Percentiles rank a stretch among this genome's conserved stretches.
These are phyloP conservation scores for Arvicola amphibius DNA, from an alignment of 2,797 vertebrate genomes.

Conservation along the genomic window DNA sequence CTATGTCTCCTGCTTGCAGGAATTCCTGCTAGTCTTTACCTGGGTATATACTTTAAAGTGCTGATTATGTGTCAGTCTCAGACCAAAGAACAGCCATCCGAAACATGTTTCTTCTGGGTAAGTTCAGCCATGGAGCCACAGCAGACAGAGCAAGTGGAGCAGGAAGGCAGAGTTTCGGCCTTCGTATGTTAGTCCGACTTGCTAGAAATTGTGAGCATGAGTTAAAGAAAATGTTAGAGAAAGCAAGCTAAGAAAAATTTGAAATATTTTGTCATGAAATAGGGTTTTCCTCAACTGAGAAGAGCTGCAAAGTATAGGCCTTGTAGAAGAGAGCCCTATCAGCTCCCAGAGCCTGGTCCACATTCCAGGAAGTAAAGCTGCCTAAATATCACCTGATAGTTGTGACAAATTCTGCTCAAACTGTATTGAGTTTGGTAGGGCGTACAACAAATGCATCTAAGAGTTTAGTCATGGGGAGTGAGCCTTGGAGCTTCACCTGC, in stretches of 20 bases:
- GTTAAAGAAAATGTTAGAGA: not conserved
- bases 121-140: not conserved
- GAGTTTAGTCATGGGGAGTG: slow-evolving; percentile 77
- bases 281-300: slow-evolving; percentile 24
- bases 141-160: not conserved
- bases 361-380: slow-evolving; percentile 79
- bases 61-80: not conserved
- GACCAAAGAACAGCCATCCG: not conserved
- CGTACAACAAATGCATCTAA: slow-evolving; percentile 30
- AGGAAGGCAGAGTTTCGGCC: not conserved
- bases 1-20: not conserved
- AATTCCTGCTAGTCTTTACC: not conserved
- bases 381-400: slow-evolving; percentile 80
- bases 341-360: slow-evolving; percentile 77
- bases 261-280: not conserved
- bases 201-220: not conserved
- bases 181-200: not conserved
- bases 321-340: slow-evolving; percentile 43
- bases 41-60: not conserved
- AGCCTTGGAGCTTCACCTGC: slow-evolving; percentile 64
- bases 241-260: slow-evolving; percentile 1
- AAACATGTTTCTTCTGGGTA: not conserved
- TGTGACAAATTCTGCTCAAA: slow-evolving; percentile 77
- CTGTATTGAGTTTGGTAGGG: not conserved
- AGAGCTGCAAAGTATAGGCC: not conserved